phyloP scores from a whole-genome alignment of 2,797 vertebrate genomes.

The Remorina albescens region DNA sequence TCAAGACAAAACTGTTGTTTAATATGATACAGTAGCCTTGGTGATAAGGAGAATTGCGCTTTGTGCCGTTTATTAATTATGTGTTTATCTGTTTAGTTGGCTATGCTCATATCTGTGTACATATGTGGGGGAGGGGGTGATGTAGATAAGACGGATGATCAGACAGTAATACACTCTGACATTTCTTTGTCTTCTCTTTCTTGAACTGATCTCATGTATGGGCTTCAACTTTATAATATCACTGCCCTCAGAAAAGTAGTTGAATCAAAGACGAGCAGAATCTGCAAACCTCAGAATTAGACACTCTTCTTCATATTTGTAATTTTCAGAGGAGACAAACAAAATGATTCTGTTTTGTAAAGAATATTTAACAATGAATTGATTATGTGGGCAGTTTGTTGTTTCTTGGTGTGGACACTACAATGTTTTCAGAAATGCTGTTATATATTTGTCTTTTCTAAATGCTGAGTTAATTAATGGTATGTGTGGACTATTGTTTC shows the following conservation, averaged over 20 bases:
- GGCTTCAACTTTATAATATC: constrained; percentile 49
- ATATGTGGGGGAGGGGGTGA: constrained; percentile 27
- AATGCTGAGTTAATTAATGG: constrained; percentile 84
- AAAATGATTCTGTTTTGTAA: constrained; percentile 77
- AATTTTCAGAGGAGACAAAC: constrained; percentile 80
- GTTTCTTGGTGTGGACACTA: constrained; percentile 4
- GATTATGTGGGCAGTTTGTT: constrained; percentile 56
- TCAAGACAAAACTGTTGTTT: constrained; percentile 70
- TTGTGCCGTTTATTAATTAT: constrained; percentile 73
- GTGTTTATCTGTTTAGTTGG: constrained; percentile 54
- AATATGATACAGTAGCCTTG: constrained; percentile 58
- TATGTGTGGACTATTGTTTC: constrained; percentile 84
- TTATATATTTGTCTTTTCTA: constrained; percentile 60
- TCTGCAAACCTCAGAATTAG: constrained; percentile 76
- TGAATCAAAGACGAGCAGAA: constrained; percentile 84
- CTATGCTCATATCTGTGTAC: constrained; percentile 28
- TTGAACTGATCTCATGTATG: constrained; percentile 61
- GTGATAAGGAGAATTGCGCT: constrained; percentile 70
- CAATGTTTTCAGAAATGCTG: constrained; percentile 37
- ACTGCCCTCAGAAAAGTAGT: constrained; percentile 84
- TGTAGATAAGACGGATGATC: constrained; percentile 72
- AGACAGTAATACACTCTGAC: constrained; percentile 62
- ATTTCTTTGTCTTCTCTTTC: constrained; percentile 73
- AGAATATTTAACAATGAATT: constrained; percentile 73
- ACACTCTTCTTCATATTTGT: constrained; percentile 80